Evolutionary conservation across 2,888 invertebrate species (phyloP), one percentile per base, ranked within the genome.

Genomic region (Adela reaumurella): DNA sequence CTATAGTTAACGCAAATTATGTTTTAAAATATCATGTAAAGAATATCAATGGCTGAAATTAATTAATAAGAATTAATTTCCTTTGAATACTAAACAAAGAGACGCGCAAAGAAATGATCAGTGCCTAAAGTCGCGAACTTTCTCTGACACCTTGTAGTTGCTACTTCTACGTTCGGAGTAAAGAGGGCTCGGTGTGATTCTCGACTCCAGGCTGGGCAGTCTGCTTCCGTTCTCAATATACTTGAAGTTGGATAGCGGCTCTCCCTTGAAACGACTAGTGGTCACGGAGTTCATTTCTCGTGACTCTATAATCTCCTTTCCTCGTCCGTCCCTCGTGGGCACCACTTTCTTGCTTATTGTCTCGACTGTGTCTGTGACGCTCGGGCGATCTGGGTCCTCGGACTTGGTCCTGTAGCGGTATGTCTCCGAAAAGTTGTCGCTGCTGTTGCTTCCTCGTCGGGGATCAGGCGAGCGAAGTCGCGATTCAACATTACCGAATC

Each of bases 381-480:
- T 85, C 17, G 88, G 87, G 54, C 86, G 70, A 48, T 81, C 70
- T 1, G 87, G 87, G 63, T 88, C 85, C 50, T 84, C 86, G 8
- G 83, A 83, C 53, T 85, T 81, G 14, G 86, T 85, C 6, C 85
- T 84, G 54, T 87, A 86, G 59, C 86, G 83, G 59, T 86, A 87
- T 0, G 87, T 87, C 66, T 88, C 88, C 1, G 87, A 85, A 62
- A 82, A 88, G 60, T 88, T 87, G 53, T 87, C 87, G 54, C 85
- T 85, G 55, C 85, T 85, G 56, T 83, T 83, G 59, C 85, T 86
- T 18, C 86, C 86, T 49, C 87, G 79, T 50, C 88, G 73, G 45
- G 83, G 70, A 50, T 71, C 67, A 4, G 79, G 76, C 1, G 76
- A 67, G 58, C 79, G 79, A 52, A 79, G 61, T 56, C 76, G 70